Evolutionary conservation across 2,888 invertebrate genomes (phyloP).

Genomic region (Stomorhina lunata): DNA sequence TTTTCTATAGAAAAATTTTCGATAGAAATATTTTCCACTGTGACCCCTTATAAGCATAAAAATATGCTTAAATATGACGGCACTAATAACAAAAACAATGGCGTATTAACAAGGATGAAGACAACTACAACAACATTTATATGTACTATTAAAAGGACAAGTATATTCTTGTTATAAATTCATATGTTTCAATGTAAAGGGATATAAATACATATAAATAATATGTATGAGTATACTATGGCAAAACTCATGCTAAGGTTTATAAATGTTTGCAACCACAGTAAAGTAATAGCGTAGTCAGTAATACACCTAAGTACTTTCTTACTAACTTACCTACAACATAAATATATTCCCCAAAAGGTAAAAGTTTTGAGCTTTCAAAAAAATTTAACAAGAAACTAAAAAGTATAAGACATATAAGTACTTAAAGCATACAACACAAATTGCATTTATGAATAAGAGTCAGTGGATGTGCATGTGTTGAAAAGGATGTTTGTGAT

Average conservation of each 20-base stretch:
- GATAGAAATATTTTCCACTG: neutral
- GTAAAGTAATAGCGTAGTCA: constrained; percentile 27
- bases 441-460: constrained; percentile 65
- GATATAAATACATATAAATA: neutral
- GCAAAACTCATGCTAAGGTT: neutral
- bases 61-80: constrained; percentile 19
- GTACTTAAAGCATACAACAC: constrained; percentile 61
- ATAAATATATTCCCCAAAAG: constrained; percentile 35
- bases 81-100: constrained; percentile 1
- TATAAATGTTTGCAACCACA: constrained; percentile 5
- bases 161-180: neutral
- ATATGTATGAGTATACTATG: neutral
- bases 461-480: neutral
- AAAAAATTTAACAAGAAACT: neutral
- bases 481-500: constrained; percentile 10
- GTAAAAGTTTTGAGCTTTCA: constrained; percentile 38
- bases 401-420: constrained; percentile 49
- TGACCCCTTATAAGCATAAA: neutral
- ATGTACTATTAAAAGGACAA: neutral
- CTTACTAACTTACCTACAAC: too few species aligned
- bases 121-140: neutral
- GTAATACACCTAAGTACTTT: constrained; percentile 31
- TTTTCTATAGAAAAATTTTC: too few species aligned
- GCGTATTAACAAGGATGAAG: too few species aligned
- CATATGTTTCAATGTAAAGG: neutral